Base-by-base conservation (phyloP, 2,888 invertebrate species). In the Hirtodrosophila cameraria region DNA sequence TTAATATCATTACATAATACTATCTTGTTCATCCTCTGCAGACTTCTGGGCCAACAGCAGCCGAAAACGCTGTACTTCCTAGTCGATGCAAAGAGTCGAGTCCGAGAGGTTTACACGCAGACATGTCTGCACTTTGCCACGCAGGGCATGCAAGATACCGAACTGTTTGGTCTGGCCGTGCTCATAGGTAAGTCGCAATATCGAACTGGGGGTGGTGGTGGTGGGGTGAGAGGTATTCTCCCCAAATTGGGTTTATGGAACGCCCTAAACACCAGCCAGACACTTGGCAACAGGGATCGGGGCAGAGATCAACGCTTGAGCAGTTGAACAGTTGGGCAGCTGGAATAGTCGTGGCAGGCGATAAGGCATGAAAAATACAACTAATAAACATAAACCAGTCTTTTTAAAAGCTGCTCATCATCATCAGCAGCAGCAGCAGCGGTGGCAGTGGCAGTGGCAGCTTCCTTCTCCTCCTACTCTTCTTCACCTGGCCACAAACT, bases 81-180 rank as follows among this genome's bases (percentile, higher is more conserved):
- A 88, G 93, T 93, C 84, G 93, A 96, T 94, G 94, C 94, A 87
- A 96, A 96, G 92, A 94, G 95, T 87, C 94, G 94, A 91, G 95
- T 95, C 83, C 94, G 94, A 90, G 96, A 96, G 91, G 94, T 96
- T 80, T 95, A 95, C 90, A 93, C 94, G 86, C 95, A 96, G 92
- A 94, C 95, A 93, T 95, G 95, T 91, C 92, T 94, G 75, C 94
- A 95, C 92, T 94, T 96, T 89, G 94, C 94, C 89, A 93, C 95
- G 88, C 94, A 95, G 92, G 95, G 95, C 88, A 94, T 96, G 93
- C 93, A 94, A 90, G 96, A 96, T 91, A 94, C 94, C 90, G 95
- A 96, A 90, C 94, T 96, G 76, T 96, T 96, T 92, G 96, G 96
- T 87, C 92, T 96, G 89, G 95, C 96, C 86, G 93, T 95, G 87